These are phyloP conservation scores for Plecturocebus donacophilus DNA, from an alignment of 2,113 vertebrate species.

Conservation along the genomic window DNA sequence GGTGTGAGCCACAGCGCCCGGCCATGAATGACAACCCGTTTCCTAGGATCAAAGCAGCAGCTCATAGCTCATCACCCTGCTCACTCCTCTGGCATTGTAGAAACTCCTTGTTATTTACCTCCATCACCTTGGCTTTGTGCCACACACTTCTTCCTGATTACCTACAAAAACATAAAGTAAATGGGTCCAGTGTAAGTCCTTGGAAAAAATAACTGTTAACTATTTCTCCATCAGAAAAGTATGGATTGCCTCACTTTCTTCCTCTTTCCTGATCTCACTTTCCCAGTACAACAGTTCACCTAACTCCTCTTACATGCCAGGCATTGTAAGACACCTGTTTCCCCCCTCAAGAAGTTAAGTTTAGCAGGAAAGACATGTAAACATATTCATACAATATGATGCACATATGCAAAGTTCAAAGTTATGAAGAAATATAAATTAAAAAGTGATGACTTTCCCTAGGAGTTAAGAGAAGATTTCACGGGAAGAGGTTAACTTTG, in stretches of 20 bases:
- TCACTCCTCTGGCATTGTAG: background rate
- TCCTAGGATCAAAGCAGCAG: background rate
- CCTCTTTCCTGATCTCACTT: background rate
- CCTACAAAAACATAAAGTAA: background rate
- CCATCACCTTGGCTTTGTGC: background rate
- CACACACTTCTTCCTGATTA: background rate
- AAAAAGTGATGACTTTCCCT: background rate
- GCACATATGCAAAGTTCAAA: background rate
- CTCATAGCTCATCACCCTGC: background rate
- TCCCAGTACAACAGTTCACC: background rate
- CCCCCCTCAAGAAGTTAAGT: background rate
- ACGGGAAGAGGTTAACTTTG: background rate
- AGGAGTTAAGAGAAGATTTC: background rate
- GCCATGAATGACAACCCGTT: background rate
- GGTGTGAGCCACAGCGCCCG: too few species aligned
- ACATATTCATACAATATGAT: background rate
- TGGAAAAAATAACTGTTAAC: background rate
- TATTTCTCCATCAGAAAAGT: background rate
- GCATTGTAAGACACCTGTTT: background rate
- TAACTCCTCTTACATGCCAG: background rate
- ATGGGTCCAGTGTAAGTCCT: background rate
- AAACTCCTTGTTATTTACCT: background rate
- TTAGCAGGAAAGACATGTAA: background rate
- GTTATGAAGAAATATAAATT: background rate
- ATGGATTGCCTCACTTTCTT: background rate